These are phyloP conservation scores for Neuroterus valhalla DNA, from an alignment of 1,140 invertebrate species.

Conservation along the genomic window DNA sequence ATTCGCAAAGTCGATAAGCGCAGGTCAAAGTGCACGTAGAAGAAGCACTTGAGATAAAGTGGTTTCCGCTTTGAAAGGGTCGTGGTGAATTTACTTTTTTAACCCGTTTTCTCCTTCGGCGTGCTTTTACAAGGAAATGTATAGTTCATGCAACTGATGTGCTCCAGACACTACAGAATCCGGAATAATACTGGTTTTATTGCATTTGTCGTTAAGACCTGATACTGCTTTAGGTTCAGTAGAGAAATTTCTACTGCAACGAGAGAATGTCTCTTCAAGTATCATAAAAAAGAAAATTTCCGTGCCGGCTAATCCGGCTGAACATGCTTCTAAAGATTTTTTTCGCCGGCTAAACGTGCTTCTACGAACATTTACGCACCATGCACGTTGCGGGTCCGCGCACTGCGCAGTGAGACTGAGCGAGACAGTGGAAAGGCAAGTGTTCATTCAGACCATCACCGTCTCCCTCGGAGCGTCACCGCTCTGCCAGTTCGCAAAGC, in stretches of 20 bases:
- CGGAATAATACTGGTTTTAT: constrained; percentile 51
- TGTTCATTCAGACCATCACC: too few species aligned
- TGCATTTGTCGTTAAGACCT: constrained; percentile 46
- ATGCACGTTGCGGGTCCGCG: too few species aligned
- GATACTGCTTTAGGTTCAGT: constrained; percentile 34
- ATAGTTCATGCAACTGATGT: constrained; percentile 51
- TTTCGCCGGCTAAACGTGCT: too few species aligned
- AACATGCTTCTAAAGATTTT: too few species aligned
- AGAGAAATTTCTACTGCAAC: neutral
- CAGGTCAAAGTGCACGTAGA: constrained; percentile 54
- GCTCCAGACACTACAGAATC: constrained; percentile 38
- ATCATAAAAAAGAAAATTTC: neutral
- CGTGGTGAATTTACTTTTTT: constrained; percentile 49
- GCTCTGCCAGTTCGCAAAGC: too few species aligned
- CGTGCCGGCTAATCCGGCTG: too few species aligned
- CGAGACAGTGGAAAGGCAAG: too few species aligned
- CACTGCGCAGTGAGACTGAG: too few species aligned
- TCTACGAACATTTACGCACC: too few species aligned
- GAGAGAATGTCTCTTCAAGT: neutral
- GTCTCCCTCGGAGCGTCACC: too few species aligned
- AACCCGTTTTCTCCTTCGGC: constrained; percentile 53
- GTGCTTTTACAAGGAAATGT: constrained; percentile 53
- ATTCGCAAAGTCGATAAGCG: constrained; percentile 60
- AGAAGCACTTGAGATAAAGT: constrained; percentile 66
- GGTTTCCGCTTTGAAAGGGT: constrained; percentile 49